Percentiles rank a stretch among this genome's conserved stretches.
Conservation (phyloP, 1,140 invertebrate genomes). For the Hylaeus volcanicus region DNA sequence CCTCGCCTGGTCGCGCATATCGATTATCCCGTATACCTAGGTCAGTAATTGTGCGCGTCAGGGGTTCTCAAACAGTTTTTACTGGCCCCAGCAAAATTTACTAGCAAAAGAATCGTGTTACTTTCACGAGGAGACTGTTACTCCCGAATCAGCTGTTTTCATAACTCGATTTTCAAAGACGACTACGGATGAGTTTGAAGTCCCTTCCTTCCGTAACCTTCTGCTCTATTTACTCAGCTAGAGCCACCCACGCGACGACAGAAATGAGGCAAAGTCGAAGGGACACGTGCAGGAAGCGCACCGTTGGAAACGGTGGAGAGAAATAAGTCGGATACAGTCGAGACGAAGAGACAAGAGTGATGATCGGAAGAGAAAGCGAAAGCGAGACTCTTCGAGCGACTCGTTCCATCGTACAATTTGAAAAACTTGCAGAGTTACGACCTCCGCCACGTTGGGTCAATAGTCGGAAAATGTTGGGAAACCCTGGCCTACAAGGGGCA, state of each 20-base stretch:
- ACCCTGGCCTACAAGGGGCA: neutral
- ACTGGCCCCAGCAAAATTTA: no score
- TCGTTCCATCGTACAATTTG: no score
- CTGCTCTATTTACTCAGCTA: conserved; percentile 26
- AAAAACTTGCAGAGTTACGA: no score
- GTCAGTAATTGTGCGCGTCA: conserved; percentile 37
- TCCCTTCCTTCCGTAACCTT: conserved; percentile 3
- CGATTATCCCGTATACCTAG: conserved; percentile 38
- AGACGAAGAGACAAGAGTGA: neutral
- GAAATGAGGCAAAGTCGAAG: neutral
- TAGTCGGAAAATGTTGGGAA: conserved; percentile 14
- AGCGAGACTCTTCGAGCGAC: neutral
- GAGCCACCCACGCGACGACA: conserved; percentile 1
- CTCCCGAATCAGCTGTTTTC: no score
- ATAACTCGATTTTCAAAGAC: no score
- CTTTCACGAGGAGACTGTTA: no score
- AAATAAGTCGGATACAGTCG: neutral
- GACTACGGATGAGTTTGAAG: no score
- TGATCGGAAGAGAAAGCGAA: neutral
- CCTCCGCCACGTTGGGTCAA: no score
- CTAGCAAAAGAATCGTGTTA: no score
- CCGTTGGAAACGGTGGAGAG: neutral
- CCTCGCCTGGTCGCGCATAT: conserved; percentile 14
- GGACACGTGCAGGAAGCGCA: neutral
- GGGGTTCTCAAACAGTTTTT: no score